Conservation (phyloP, 2,797 vertebrate genomes). For the Spondyliosoma cantharus region DNA sequence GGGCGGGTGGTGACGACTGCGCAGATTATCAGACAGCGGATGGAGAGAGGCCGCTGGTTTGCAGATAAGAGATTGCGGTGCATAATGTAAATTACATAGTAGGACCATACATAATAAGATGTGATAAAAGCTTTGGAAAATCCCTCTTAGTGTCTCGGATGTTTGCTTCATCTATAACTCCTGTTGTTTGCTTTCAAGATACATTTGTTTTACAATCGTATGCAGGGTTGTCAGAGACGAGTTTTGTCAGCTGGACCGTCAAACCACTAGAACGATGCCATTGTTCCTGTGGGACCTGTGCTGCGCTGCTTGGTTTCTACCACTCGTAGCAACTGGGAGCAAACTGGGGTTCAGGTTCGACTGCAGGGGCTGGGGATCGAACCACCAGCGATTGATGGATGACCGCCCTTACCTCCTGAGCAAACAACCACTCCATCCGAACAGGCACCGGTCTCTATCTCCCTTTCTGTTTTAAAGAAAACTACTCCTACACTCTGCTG, state of each 20-base stretch:
- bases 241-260: slow-evolving; percentile 4
- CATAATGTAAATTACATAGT: not conserved
- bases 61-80: not conserved
- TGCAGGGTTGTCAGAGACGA: not conserved
- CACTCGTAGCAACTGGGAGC: no score
- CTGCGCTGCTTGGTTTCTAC: not conserved
- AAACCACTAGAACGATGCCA: not conserved
- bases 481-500: not conserved
- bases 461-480: not conserved
- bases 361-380: no score
- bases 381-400: no score
- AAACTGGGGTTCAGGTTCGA: no score
- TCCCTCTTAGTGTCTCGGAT: not conserved
- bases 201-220: not conserved
- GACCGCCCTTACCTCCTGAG: no score
- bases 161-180: not conserved
- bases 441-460: no score
- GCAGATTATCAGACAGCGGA: slow-evolving; percentile 11
- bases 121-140: not conserved
- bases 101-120: no score
- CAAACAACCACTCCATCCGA: no score
- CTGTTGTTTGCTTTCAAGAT: not conserved
- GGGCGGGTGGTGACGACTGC: slow-evolving; percentile 1
- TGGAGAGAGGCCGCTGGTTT: slow-evolving; percentile 5
- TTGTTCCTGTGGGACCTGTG: not conserved